Percentiles rank a stretch among this genome's conserved stretches.
Conservation (phyloP, 2,888 invertebrate genomes). For the Ypsolopha sequella region DNA sequence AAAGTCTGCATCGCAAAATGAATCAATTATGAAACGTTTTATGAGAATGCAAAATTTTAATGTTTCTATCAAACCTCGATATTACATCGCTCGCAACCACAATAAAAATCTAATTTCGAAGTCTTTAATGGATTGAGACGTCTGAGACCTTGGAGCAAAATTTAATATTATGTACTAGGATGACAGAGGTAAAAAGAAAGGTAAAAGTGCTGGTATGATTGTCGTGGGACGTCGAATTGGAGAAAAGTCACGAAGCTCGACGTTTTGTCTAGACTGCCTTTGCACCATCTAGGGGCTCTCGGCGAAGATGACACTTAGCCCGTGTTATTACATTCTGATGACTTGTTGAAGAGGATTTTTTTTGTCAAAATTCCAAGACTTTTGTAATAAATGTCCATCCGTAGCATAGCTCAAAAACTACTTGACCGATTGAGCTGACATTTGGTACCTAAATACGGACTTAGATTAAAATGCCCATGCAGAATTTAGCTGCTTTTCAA, state of each 20-base stretch:
- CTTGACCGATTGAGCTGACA: no score
- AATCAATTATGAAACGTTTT: neutral
- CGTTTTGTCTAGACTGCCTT: slow-evolving; percentile 52
- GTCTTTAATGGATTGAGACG: slow-evolving; percentile 52
- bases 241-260: slow-evolving; percentile 56
- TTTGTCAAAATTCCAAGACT: no score
- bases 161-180: slow-evolving; percentile 53
- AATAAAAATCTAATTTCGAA: slow-evolving; percentile 47
- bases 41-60: neutral
- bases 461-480: no score
- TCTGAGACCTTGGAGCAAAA: slow-evolving; percentile 43
- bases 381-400: no score
- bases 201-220: slow-evolving; percentile 33
- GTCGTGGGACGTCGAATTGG: slow-evolving; percentile 53
- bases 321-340: slow-evolving; percentile 54
- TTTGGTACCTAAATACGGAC: no score
- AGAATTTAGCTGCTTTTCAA: no score
- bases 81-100: slow-evolving; percentile 8
- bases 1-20: neutral
- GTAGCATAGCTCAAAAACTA: no score
- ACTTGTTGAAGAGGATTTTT: slow-evolving; percentile 24
- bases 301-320: slow-evolving; percentile 24
- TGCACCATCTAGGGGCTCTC: no score
- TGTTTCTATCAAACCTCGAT: neutral
- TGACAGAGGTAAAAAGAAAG: slow-evolving; percentile 32